These are phyloP conservation scores for Lymantria monacha DNA, from an alignment of 2,888 invertebrate genomes.

Conservation along the genomic window DNA sequence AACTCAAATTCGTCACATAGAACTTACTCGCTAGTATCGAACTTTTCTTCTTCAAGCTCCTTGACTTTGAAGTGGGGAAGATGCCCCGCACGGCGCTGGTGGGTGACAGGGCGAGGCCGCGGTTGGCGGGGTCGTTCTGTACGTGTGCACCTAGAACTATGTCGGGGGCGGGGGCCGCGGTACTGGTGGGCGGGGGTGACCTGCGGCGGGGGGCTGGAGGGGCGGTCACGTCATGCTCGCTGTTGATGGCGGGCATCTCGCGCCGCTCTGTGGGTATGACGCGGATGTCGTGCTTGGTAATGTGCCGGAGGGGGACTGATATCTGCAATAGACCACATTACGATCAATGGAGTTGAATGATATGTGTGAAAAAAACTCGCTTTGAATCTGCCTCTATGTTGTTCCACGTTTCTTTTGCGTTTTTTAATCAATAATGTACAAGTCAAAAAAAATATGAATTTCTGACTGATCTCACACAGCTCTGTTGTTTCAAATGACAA, in stretches of 20 bases:
- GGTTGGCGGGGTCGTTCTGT: conserved; percentile 18
- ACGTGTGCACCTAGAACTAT: conserved; percentile 29
- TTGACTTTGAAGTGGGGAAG: conserved; percentile 81
- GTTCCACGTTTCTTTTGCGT: too few relatives aligned
- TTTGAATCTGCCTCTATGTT: too few relatives aligned
- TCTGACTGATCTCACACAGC: too few relatives aligned
- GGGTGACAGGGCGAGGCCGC: conserved; percentile 58
- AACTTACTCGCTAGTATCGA: conserved; percentile 87
- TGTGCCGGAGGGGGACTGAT: conserved; percentile 60
- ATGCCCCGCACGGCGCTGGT: conserved; percentile 78
- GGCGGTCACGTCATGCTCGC: conserved; percentile 40
- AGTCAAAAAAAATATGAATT: too few relatives aligned
- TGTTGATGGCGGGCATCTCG: conserved; percentile 56
- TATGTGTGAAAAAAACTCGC: too few relatives aligned
- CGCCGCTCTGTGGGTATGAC: conserved; percentile 53
- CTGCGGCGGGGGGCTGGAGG: conserved; percentile 15
- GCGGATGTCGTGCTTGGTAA: conserved; percentile 67
- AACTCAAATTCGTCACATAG: too few relatives aligned
- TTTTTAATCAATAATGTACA: too few relatives aligned
- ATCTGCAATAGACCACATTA: conserved; percentile 35
- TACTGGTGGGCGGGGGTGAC: conserved; percentile 8
- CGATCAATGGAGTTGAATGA: conserved; percentile 7
- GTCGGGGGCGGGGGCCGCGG: conserved; percentile 10
- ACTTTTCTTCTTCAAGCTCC: conserved; percentile 88
- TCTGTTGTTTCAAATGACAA: too few relatives aligned